Percentiles rank a stretch among this genome's conserved stretches.
Conservation (phyloP, 2,797 vertebrate genomes). For the Sebastes oblongus region DNA sequence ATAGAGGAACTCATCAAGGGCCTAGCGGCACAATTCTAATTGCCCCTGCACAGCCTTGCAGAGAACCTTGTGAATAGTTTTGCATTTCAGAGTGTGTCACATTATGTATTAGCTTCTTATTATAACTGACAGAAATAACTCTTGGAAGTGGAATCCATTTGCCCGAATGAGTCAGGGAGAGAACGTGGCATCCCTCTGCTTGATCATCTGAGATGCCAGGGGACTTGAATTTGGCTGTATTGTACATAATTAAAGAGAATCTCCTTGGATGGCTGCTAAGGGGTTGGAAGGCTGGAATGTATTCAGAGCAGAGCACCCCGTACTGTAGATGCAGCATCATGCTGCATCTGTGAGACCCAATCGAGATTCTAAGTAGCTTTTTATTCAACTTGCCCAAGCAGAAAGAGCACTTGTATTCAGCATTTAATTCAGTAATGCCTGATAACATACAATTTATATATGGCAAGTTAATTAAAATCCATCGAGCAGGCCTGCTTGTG, state of each 20-base stretch:
- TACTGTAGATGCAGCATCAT: conserved; percentile 49
- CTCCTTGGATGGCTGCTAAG: conserved; percentile 51
- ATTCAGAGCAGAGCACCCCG: conserved; percentile 17
- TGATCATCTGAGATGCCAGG: conserved; percentile 67
- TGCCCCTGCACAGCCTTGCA: conserved; percentile 68
- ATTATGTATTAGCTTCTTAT: conserved; percentile 79
- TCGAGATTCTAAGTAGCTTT: conserved; percentile 70
- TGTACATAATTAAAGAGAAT: conserved; percentile 76
- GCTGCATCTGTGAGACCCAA: conserved; percentile 60
- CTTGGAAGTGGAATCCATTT: conserved; percentile 75
- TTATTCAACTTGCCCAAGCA: conserved; percentile 77
- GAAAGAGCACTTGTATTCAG: conserved; percentile 76
- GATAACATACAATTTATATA: conserved; percentile 84
- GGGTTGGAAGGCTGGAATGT: conserved; percentile 37
- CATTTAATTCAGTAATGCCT: conserved; percentile 78
- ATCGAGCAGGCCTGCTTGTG: conserved; percentile 71
- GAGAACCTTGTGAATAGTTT: conserved; percentile 74
- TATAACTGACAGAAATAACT: conserved; percentile 77
- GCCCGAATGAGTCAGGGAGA: conserved; percentile 65
- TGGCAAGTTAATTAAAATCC: conserved; percentile 85
- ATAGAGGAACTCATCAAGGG: conserved; percentile 69
- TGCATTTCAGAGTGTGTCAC: conserved; percentile 70
- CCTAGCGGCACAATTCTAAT: conserved; percentile 67
- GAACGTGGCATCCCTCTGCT: conserved; percentile 63
- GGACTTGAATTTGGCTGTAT: conserved; percentile 62